Conservation (phyloP, 2,113 vertebrate genomes). For the Bostrychus sinensis region DNA sequence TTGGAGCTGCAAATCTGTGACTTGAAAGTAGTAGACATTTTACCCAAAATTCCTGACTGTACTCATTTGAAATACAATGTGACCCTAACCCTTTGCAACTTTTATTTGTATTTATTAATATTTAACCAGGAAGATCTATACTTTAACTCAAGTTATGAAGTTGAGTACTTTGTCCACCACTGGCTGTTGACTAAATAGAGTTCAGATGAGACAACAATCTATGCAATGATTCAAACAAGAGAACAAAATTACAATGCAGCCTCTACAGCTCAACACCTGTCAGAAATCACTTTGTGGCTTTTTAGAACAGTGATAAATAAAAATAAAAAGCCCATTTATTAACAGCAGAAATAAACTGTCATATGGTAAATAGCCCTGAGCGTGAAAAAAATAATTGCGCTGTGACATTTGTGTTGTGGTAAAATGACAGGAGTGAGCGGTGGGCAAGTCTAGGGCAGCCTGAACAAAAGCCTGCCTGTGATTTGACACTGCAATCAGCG, state of each 20-base stretch:
- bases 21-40: too few relatives aligned
- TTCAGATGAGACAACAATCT: background rate
- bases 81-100: too few relatives aligned
- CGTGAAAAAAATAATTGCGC: constrained; percentile 54
- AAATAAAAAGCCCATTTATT: constrained; percentile 17
- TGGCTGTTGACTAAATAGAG: too few relatives aligned
- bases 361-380: constrained; percentile 14
- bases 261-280: background rate
- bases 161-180: too few relatives aligned
- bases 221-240: background rate
- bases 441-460: constrained; percentile 19
- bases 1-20: too few relatives aligned
- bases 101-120: too few relatives aligned
- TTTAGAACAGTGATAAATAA: background rate
- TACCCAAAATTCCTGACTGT: too few relatives aligned
- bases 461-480: constrained; percentile 49
- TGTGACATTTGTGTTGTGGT: constrained; percentile 37
- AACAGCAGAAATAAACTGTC: constrained; percentile 24
- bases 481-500: constrained; percentile 58
- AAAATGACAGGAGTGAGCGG: constrained; percentile 14
- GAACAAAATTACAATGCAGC: background rate
- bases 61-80: too few relatives aligned
- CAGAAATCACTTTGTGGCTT: constrained; percentile 27
- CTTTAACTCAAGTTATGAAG: too few relatives aligned
- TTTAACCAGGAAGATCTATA: too few relatives aligned